Base-by-base conservation (phyloP, 2,888 invertebrate genomes). In the Synergus gifuensis region DNA sequence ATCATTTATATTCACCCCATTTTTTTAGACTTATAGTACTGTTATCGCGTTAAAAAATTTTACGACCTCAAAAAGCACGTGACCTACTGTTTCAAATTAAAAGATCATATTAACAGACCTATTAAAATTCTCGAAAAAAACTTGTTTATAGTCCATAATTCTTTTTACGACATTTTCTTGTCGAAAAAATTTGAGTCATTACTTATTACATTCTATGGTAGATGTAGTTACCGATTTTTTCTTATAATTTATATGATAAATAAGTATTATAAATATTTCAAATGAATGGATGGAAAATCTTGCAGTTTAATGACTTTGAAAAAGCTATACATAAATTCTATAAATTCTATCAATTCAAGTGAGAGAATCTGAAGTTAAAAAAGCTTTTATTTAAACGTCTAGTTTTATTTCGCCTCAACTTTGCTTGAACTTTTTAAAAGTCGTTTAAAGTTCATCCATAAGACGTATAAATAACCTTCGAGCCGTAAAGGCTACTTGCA, bases 41-140 rank as follows among this genome's bases (percentile, higher is more conserved):
- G 14, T 62, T 62, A 62, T 62, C 62, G 28, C 62, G 28, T 62
- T 62, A 62, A 60, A 12, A 62, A 62, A 14, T 62, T 62, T 62
- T 62, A 62, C 62, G 62, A 28, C 28, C 12, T 28, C 62, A 62
- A 28, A 28, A 62, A 62, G 62, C 62, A 28, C 62, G 62, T 62
- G 62, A 62, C 22, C 62, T 62, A 62, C 62, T 62, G 62, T 62
- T 62, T 62, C 28, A 62, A 62, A 62, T 62, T 62, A 62, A 62
- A 62, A 62, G 62, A 62, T 62, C 62, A 22, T 62, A 62, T 62
- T 62, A 62, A 62, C 28, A 28, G 62, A 28, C 62, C 62, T 5
- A 62, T 62, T 28, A 62, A 62, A 62, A 62, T 18, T 12, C 62
- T 14, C 62, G 28, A 62, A 62, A 62, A 36, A 62, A 62, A 62